Conservation (phyloP, 2,113 vertebrate species). For the Columba janthina region DNA sequence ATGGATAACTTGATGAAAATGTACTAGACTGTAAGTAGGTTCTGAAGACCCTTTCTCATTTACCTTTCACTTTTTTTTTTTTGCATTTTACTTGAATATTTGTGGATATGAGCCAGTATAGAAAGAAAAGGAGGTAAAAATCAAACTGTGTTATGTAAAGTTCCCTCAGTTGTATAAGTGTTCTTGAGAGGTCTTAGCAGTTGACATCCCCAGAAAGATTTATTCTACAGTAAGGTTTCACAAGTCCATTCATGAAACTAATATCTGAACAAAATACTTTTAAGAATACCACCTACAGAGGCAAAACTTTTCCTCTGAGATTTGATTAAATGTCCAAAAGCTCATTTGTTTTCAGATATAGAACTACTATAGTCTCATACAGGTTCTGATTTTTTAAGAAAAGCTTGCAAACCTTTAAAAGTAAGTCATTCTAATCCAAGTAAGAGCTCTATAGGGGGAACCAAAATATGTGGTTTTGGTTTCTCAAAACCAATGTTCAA, state of each 20-base stretch:
- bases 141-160: background rate
- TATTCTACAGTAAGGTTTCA: background rate
- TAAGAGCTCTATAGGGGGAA: background rate
- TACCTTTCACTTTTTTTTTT: background rate
- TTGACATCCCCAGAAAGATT: background rate
- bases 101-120: background rate
- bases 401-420: background rate
- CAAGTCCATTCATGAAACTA: background rate
- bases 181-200: background rate
- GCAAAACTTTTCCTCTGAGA: background rate
- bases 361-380: background rate
- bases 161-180: background rate
- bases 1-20: background rate
- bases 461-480: rapidly evolving
- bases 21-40: background rate
- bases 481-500: background rate
- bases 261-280: background rate
- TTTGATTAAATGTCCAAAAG: background rate
- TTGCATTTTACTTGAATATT: background rate
- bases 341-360: background rate
- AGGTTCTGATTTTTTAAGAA: background rate
- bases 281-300: background rate
- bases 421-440: background rate
- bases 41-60: background rate
- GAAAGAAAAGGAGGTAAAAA: background rate